Percentiles rank a stretch among this genome's conserved stretches.
phyloP scores from a whole-genome alignment of 92 coral and sea anemone genomes.

The Epizoanthus rinbou region DNA sequence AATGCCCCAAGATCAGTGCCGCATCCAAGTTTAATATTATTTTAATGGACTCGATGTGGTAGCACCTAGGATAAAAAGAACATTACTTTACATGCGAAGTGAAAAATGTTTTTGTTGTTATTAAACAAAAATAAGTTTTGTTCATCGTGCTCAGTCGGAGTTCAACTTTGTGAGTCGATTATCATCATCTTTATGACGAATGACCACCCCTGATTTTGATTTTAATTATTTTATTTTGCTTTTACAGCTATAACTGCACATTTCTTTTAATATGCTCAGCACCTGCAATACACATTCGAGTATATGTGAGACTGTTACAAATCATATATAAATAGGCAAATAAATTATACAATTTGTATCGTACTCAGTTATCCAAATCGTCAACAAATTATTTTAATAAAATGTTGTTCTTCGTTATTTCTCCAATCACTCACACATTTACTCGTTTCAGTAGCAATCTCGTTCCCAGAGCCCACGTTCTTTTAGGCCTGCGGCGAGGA shows the following conservation, averaged over 20 bases:
- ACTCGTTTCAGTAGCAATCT: neutral
- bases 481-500: too few relatives aligned
- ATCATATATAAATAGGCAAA: too few relatives aligned
- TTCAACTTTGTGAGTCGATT: too few relatives aligned
- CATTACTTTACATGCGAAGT: neutral
- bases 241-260: too few relatives aligned
- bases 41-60: slow-evolving; percentile 71
- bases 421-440: neutral
- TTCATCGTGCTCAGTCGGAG: too few relatives aligned
- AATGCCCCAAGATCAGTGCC: slow-evolving; percentile 72
- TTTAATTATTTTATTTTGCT: neutral
- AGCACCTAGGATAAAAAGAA: slow-evolving; percentile 49
- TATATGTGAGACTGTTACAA: too few relatives aligned
- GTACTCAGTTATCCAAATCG: too few relatives aligned
- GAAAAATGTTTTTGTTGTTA: neutral
- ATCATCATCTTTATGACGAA: too few relatives aligned
- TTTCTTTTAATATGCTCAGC: neutral
- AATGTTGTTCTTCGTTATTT: neutral
- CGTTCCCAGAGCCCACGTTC: too few relatives aligned
- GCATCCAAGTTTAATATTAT: slow-evolving; percentile 78
- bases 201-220: neutral
- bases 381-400: too few relatives aligned
- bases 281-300: too few relatives aligned
- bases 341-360: too few relatives aligned
- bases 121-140: neutral